Evolutionary conservation across 2,888 invertebrate species (phyloP).

Genomic region (Eueremaeus valkanovi): DNA sequence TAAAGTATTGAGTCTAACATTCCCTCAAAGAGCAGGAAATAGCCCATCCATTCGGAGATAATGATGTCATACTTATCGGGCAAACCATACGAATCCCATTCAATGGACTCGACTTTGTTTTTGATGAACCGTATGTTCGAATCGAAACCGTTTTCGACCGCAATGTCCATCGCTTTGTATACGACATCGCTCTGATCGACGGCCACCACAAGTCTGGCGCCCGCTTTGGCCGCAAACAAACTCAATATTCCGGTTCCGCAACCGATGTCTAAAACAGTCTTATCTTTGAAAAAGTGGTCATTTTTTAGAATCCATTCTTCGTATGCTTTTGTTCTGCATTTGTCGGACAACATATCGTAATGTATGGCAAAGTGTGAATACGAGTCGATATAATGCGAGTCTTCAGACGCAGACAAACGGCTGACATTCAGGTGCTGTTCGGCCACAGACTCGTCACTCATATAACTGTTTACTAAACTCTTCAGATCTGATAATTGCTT

Average conservation of each 20-base stretch:
- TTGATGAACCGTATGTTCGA: conserved; percentile 71
- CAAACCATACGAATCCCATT: conserved; percentile 18
- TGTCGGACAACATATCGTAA: conserved; percentile 87
- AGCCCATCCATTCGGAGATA: conserved; percentile 99
- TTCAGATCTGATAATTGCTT: conserved; percentile 23
- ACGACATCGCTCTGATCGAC: conserved; percentile 56
- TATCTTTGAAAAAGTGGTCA: conserved; percentile 64
- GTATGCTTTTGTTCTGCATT: conserved; percentile 79
- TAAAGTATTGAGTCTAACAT: conserved; percentile 92
- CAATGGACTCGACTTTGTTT: conserved; percentile 74
- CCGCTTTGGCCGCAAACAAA: conserved; percentile 81
- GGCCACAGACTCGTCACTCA: background rate
- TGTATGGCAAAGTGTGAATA: conserved; percentile 90
- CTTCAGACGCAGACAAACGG: conserved; percentile 53
- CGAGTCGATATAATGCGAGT: conserved; percentile 60
- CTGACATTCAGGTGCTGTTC: conserved; percentile 53
- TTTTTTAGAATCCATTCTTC: conserved; percentile 76
- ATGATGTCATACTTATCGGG: conserved; percentile 66
- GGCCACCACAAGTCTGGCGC: conserved; percentile 68
- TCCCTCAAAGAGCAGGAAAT: conserved; percentile 90
- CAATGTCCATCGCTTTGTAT: conserved; percentile 55
- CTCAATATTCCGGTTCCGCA: conserved; percentile 70
- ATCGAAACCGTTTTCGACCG: conserved; percentile 68
- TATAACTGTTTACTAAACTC: background rate
- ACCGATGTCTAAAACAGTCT: conserved; percentile 62